Evolutionary conservation across 2,888 invertebrate species (phyloP).

Genomic region (Ametastegia equiseti): DNA sequence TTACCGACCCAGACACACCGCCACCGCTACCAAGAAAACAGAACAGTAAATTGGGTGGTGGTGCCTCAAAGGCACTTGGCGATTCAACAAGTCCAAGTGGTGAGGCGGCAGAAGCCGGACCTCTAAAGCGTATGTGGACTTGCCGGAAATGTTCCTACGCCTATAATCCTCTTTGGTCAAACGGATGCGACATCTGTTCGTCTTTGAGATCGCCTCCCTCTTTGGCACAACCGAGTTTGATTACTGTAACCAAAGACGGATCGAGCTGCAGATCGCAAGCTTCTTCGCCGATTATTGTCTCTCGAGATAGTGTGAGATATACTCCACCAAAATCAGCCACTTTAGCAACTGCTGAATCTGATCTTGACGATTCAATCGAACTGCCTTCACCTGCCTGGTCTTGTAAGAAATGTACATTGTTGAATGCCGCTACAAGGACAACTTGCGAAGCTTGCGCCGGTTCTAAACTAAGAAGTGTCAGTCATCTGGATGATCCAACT

Average conservation of each 20-base stretch:
- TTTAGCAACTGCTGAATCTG: slow-evolving; percentile 71
- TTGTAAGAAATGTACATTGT: slow-evolving; percentile 91
- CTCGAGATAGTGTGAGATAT: slow-evolving; percentile 73
- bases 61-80: slow-evolving; percentile 64
- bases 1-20: slow-evolving; percentile 72
- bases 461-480: slow-evolving; percentile 85
- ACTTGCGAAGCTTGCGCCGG: slow-evolving; percentile 93
- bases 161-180: slow-evolving; percentile 89
- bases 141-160: slow-evolving; percentile 93
- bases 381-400: slow-evolving; percentile 80
- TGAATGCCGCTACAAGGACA: slow-evolving; percentile 84
- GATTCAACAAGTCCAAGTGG: slow-evolving; percentile 71
- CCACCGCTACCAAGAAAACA: slow-evolving; percentile 74
- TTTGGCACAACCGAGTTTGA: slow-evolving; percentile 82
- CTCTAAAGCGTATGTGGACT: slow-evolving; percentile 86
- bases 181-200: slow-evolving; percentile 90
- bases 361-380: slow-evolving; percentile 82
- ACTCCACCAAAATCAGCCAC: slow-evolving; percentile 74
- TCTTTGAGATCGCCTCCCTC: slow-evolving; percentile 81
- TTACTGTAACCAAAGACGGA: slow-evolving; percentile 82
- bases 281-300: slow-evolving; percentile 72
- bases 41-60: slow-evolving; percentile 65
- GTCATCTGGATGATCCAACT: slow-evolving; percentile 82
- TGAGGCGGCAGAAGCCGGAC: slow-evolving; percentile 62
- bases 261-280: slow-evolving; percentile 68